Percentiles rank a stretch among this genome's conserved stretches.
These are phyloP conservation scores for Spongia lamella DNA, from an alignment of 37 sponge, comb jelly and placozoan genomes.

Conservation along the genomic window DNA sequence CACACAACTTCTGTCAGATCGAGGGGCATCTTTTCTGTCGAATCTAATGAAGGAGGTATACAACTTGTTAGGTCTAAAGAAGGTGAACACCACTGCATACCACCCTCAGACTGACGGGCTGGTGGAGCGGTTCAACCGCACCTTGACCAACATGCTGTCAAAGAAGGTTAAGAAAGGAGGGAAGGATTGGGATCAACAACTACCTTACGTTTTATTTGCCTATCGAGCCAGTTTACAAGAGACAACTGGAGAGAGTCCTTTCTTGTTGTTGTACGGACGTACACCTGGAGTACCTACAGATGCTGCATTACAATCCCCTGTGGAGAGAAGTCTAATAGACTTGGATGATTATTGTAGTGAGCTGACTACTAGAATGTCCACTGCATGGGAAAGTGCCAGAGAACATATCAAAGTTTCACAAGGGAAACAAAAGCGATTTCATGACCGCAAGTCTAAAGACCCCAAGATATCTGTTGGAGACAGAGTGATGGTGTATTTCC, in stretches of 20 bases:
- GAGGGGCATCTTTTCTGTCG: constrained; percentile 1
- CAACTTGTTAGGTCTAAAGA: no score
- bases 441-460: background rate
- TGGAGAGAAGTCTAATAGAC: background rate
- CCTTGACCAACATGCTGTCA: constrained; percentile 5
- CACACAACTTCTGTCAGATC: constrained; percentile 1
- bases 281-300: constrained; percentile 1
- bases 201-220: constrained; percentile 29
- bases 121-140: no score
- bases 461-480: background rate
- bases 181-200: constrained; percentile 13
- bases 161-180: background rate
- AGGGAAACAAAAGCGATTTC: background rate
- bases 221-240: constrained; percentile 18
- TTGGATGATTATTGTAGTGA: constrained; percentile 1
- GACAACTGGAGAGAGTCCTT: constrained; percentile 17
- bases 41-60: no score
- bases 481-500: constrained; percentile 17
- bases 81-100: constrained; percentile 1
- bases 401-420: constrained; percentile 3
- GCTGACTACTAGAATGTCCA: background rate
- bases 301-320: background rate
- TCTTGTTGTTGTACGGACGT: constrained; percentile 22
- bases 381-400: constrained; percentile 15
- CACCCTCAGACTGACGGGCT: no score